Evolutionary conservation across 2,113 vertebrate species (phyloP), one percentile per base, ranked within the genome.

Genomic region (Poeciliopsis retropinna): DNA sequence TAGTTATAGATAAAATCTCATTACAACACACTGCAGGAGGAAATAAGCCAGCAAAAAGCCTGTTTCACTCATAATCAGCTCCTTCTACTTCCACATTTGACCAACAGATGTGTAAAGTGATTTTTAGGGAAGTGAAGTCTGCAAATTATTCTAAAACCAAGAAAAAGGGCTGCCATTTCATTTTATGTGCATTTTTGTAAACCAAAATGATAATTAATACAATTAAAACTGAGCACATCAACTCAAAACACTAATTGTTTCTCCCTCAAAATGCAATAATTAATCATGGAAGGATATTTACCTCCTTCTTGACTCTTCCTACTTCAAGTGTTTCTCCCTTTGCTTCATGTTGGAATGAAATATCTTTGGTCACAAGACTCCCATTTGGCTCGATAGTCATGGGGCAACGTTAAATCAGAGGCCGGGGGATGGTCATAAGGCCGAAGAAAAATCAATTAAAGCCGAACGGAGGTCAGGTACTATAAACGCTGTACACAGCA

Each of bases 311-410:
- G 37, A 37, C 60, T 67, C 47, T 76, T 19, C 1, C 41, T 73
- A 67, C n/a, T 76, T 11, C 47, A 37, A 44, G 60, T 47, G 62
- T 44, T 28, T 44, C 34, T 41, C 32, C 44, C 31, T 31, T 15
- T 34, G 32, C 41, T 63, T 75, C 64, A 57, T 60, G 67, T 65
- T n/a, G 34, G 64, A 63, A 51, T 69, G 41, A 72, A 92, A 94
- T 89, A 89, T 85, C 86, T 89, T 75, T 63, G 83, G 87, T 92
- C 94, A 95, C 91, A 93, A 92, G 93, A 92, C 84, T 90, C 75
- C 71, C 77, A 86, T 92, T 87, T 72, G 22, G 47, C 65, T 73
- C 74, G 28, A 72, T 41, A 80, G 88, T 94, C 93, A 94, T 90
- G 92, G 87, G 92, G 75, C 69, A 68, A 80, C 30, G 75, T 70